Percentiles rank a stretch among this genome's conserved stretches.
These are phyloP conservation scores for Timema podura DNA, from an alignment of 2,888 invertebrate genomes.

Conservation along the genomic window DNA sequence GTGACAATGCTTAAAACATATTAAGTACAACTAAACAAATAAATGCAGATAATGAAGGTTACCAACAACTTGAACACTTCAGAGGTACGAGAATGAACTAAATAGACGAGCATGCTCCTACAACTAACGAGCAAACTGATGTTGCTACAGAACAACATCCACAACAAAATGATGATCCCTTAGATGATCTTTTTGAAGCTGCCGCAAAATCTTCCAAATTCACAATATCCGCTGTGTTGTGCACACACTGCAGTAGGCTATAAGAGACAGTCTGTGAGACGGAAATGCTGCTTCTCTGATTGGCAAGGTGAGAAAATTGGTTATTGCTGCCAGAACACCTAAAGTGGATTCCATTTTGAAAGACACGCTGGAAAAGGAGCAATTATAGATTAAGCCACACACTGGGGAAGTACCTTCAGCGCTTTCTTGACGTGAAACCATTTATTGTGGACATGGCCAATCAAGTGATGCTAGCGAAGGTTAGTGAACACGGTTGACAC, in stretches of 20 bases:
- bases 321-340: background rate
- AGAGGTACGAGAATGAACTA: background rate
- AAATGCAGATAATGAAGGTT: conserved; percentile 3
- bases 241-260: background rate
- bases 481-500: background rate
- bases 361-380: background rate
- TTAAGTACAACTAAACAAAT: background rate
- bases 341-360: conserved; percentile 3
- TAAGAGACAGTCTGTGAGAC: conserved; percentile 1
- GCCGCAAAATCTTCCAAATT: background rate
- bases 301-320: conserved; percentile 4
- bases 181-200: background rate
- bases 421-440: background rate
- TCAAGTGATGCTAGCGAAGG: conserved; percentile 3
- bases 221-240: background rate
- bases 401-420: background rate
- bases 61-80: background rate
- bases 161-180: background rate
- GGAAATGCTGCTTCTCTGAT: background rate
- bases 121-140: background rate
- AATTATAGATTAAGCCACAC: conserved; percentile 8
- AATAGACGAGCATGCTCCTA: background rate
- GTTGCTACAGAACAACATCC: background rate
- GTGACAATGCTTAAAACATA: conserved; percentile 2
- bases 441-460: conserved; percentile 7